A percentile compares a stretch with the other conserved stretches of the same genome.
Conservation (phyloP, 53 echinoderm and acorn worm species). For the Paracentrotus lividus region DNA sequence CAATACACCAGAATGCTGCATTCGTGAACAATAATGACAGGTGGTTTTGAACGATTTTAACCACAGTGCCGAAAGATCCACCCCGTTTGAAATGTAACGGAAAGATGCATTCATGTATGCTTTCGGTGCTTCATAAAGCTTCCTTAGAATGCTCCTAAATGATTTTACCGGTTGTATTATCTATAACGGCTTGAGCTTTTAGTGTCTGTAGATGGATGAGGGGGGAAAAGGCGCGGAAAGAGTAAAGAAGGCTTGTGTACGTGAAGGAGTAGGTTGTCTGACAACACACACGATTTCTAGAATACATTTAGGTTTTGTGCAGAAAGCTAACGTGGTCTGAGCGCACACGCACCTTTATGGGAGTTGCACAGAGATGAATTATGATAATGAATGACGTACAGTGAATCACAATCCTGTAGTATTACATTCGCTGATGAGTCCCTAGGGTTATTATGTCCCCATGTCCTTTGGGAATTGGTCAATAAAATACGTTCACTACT, state of each 20-base stretch:
- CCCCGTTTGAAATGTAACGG: background rate
- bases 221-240: background rate
- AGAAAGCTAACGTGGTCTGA: background rate
- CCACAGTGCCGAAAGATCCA: background rate
- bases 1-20: background rate
- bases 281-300: background rate
- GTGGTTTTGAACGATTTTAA: background rate
- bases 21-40: background rate
- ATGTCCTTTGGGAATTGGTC: slow-evolving; percentile 11
- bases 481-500: background rate
- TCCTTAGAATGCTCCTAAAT: background rate
- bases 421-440: slow-evolving; percentile 28
- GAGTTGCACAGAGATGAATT: slow-evolving; percentile 1
- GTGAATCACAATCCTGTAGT: slow-evolving; percentile 41
- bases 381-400: slow-evolving; percentile 58
- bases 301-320: background rate
- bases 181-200: background rate
- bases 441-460: background rate
- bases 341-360: background rate
- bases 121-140: background rate
- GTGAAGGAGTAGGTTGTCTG: background rate
- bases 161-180: background rate
- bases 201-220: background rate
- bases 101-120: background rate
- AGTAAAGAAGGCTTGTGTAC: background rate